Evolutionary conservation across 2,797 vertebrate species (phyloP), one percentile per base, ranked within the genome.

Genomic region (Helicolenus hilgendorfi): DNA sequence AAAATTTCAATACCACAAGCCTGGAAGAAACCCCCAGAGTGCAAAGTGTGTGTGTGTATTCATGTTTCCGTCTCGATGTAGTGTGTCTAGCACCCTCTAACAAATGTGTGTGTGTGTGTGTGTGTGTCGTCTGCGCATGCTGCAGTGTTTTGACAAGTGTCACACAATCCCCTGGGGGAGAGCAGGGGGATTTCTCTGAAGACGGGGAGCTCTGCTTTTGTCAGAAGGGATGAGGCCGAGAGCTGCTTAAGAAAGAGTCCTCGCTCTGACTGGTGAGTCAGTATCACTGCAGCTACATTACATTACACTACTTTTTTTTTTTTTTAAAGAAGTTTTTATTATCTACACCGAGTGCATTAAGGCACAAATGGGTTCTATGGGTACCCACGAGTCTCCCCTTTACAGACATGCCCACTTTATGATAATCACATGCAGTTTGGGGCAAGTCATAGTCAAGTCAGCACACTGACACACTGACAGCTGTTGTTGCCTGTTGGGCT

Each of bases 91-190:
- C 76, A 31, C 35, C 41, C 67, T 89, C 76, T 31, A 60, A 71
- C 41, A 72, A 81, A 69, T 80, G 69, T 64, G 78, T 67, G 67
- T 53, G 63, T 65, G 67, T 55, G 63, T 36, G 68, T 53, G 78
- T 26, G 22, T 53, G 79, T 53, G 27, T 49, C 45, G 15, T 49
- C 45, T 49, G 18, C 18, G 7, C 18, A 20, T 59, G 77, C 65
- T 65, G 26, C 70, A 35, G 69, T 87, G 86, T 91, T 92, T 86
- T 90, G 70, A 90, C 84, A 91, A 84, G 81, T 81, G 85, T 88
- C 87, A 83, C 78, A 60, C 68, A 74, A 72, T 85, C 74, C 89
- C 77, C 77, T 11, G 22, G 33, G 72, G 83, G 45, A 77, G 14
- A 71, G 45, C 24, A 31, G 58, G 79, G 77, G 80, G 76, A 71